phyloP scores from a whole-genome alignment of 64 coral and sea anemone genomes.

The Stichodactyla mertensii region DNA sequence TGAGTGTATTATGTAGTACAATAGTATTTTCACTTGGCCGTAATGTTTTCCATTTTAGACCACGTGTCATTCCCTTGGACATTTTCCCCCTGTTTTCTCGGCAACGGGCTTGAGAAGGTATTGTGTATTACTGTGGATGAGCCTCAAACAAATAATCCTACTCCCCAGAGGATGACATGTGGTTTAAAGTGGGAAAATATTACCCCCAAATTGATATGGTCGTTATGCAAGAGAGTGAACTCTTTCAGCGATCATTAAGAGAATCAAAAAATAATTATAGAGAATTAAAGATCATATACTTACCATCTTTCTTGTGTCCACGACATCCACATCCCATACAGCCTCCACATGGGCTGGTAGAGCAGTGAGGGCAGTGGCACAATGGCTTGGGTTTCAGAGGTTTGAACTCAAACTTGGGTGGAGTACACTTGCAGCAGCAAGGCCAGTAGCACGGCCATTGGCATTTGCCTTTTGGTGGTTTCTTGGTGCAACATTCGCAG shows the following conservation, averaged over 20 bases:
- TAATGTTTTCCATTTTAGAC: no score
- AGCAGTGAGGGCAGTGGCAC: slow-evolving; percentile 45
- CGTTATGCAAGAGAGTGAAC: neutral
- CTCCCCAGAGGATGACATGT: no score
- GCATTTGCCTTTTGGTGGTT: slow-evolving; percentile 49
- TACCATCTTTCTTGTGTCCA: slow-evolving; percentile 12
- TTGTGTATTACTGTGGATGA: no score
- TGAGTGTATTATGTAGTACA: no score
- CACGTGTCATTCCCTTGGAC: no score
- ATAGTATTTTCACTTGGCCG: no score
- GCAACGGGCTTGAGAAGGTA: no score
- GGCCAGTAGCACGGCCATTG: slow-evolving; percentile 71
- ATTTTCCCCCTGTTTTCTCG: no score
- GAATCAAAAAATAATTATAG: neutral
- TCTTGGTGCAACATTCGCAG: slow-evolving; percentile 61
- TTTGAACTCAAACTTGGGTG: slow-evolving; percentile 68
- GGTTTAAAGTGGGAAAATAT: no score
- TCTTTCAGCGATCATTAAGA: no score
- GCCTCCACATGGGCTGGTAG: slow-evolving; percentile 9
- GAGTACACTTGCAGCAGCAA: slow-evolving; percentile 61
- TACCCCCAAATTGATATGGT: no score
- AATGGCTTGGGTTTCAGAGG: slow-evolving; percentile 57
- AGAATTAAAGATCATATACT: neutral
- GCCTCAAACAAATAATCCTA: no score
- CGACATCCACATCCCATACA: neutral